phyloP scores from a whole-genome alignment of 2,113 vertebrate genomes.

The Copsychus sechellarum region DNA sequence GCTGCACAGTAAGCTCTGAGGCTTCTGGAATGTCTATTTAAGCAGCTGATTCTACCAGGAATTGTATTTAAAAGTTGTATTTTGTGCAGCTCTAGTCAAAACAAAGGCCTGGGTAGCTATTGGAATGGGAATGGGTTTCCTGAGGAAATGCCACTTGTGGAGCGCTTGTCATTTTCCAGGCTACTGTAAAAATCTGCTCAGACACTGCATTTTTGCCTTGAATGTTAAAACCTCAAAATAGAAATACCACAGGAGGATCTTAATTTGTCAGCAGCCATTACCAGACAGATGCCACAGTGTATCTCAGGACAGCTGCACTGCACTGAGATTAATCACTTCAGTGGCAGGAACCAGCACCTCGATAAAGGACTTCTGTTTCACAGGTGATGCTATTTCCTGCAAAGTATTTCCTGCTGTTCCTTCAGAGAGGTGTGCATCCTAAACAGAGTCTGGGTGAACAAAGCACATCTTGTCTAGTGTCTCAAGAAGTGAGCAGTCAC shows the following conservation, averaged over 20 bases:
- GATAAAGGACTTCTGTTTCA: background rate
- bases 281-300: background rate
- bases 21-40: background rate
- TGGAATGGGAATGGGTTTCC: slow-evolving; percentile 1
- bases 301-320: background rate
- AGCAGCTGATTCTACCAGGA: slow-evolving; percentile 7
- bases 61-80: background rate
- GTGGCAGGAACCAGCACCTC: background rate
- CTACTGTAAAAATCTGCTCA: background rate
- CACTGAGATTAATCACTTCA: background rate
- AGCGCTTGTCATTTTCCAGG: background rate
- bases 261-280: background rate
- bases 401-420: background rate
- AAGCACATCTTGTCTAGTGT: background rate
- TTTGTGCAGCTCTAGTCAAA: background rate
- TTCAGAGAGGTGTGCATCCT: background rate
- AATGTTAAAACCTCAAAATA: background rate
- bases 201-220: background rate
- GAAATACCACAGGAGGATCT: background rate
- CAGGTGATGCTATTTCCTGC: background rate
- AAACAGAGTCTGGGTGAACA: background rate
- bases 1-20: background rate
- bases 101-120: background rate
- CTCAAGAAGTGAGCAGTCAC: background rate
- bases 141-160: slow-evolving; percentile 48